These are phyloP conservation scores for Pristionchus mayeri DNA, from an alignment of 2,888 invertebrate genomes.

Conservation along the genomic window DNA sequence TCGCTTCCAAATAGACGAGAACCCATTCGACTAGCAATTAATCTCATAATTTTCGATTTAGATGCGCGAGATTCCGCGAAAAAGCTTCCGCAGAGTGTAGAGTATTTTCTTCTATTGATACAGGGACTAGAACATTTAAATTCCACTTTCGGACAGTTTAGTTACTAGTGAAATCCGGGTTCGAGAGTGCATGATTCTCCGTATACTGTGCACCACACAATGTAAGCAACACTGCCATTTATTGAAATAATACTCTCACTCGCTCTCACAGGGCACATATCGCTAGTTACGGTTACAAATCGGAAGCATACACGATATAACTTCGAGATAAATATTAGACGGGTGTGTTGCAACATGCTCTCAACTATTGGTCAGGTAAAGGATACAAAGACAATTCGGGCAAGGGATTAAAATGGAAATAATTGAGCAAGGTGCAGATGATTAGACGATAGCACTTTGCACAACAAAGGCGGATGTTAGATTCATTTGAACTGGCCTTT, in stretches of 20 bases:
- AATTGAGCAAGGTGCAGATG: not conserved
- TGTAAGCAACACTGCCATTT: not conserved
- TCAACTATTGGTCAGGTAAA: too few species aligned
- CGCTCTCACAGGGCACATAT: conserved; percentile 35
- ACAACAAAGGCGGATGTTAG: conserved; percentile 18
- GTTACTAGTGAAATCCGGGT: too few species aligned
- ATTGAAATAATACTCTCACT: conserved; percentile 7
- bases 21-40: conserved; percentile 4
- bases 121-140: too few species aligned
- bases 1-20: not conserved
- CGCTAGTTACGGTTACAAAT: not conserved
- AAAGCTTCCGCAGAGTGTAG: too few species aligned
- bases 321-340: not conserved
- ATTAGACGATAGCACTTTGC: conserved; percentile 27
- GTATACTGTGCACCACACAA: too few species aligned
- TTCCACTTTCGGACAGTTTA: too few species aligned
- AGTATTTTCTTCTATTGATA: too few species aligned
- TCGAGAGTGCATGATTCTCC: too few species aligned
- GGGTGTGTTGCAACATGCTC: not conserved
- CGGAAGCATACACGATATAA: not conserved
- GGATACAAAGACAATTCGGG: too few species aligned
- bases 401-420: not conserved
- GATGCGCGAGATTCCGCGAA: conserved; percentile 1
- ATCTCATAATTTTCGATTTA: conserved; percentile 38
- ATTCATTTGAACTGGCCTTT: not conserved